Conservation (phyloP, 2,113 vertebrate species). For the Zootoca vivipara region DNA sequence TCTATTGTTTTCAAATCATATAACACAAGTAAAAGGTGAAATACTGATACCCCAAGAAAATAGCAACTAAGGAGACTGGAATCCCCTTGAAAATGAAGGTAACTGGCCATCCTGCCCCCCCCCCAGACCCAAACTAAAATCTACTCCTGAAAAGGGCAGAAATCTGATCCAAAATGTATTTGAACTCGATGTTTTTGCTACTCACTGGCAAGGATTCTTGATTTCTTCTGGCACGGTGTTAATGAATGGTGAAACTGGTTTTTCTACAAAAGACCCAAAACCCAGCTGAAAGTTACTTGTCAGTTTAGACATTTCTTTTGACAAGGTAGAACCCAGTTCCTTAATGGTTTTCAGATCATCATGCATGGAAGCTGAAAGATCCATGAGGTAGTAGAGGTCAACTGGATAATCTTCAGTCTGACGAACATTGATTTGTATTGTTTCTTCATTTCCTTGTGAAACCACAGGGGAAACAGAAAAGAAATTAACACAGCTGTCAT, state of each 20-base stretch:
- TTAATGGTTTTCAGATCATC: constrained; percentile 93
- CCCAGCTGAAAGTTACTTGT: constrained; percentile 97
- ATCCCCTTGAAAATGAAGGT: too few species aligned
- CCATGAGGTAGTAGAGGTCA: constrained; percentile 98
- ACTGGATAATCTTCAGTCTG: constrained; percentile 95
- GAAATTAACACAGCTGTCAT: constrained; percentile 28
- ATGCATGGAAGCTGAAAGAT: constrained; percentile 94
- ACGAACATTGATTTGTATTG: constrained; percentile 89
- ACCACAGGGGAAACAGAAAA: constrained; percentile 26
- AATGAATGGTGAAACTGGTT: constrained; percentile 94
- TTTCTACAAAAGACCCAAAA: constrained; percentile 98
- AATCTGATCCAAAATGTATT: constrained; percentile 9
- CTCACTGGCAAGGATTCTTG: constrained; percentile 92
- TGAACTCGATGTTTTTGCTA: constrained; percentile 34
- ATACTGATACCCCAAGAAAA: too few species aligned
- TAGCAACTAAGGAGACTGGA: too few species aligned
- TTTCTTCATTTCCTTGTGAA: constrained; percentile 82
- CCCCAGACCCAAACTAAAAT: too few species aligned
- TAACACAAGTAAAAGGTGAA: too few species aligned
- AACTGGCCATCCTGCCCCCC: too few species aligned
- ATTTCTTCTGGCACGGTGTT: constrained; percentile 86
- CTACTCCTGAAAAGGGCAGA: background rate
- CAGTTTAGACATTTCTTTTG: constrained; percentile 92
- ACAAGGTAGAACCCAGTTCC: constrained; percentile 89
- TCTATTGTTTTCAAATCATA: too few species aligned